Evolutionary conservation across 2,888 invertebrate genomes (phyloP), one percentile per base, ranked within the genome.

Genomic region (Julus scanicus): DNA sequence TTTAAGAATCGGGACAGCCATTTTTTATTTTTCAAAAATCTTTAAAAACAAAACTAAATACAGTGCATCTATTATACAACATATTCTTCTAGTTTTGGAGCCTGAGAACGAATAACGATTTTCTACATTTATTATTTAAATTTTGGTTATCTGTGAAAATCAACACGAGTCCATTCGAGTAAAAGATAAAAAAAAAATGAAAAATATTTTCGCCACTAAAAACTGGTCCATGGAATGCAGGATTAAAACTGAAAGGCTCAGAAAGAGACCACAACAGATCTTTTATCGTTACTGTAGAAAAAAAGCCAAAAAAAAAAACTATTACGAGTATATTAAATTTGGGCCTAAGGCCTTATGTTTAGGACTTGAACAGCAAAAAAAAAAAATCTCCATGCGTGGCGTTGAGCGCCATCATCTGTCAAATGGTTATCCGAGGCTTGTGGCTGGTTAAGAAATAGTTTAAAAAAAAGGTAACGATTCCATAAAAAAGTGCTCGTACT

Each of bases 401-500:
- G 80, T 80, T 80, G 80, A 80, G 80, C 80, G 37, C 80, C 37
- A 80, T 80, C 80, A 80, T 80, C 80, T 80, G 29, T 80, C 37
- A 80, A 63, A 80, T 80, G 80, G 80, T 80, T 80, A 80, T 80
- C 80, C 80, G 80, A 80, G 37, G 37, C 80, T 80, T 80, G 80
- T 80, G 80, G 80, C 80, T 80, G 80, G 80, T 80, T 80, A 80
- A 37, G 37, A 80, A 80, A 80, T 80, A 80, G 80, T 80, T 80
- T 44, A 8, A 44, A 80, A 80, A 80, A 53, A 80, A 80, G 71
- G 80, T 39, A 80, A 80, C 80, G 80, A 80, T 80, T 80, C 80
- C 80, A 80, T 80, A 80, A 80, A 80, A 71, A 80, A 80, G 80
- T 80, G 80, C 80, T 80, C 80, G 80, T 80, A 80, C 80, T 80